A percentile compares a stretch with the other conserved stretches of the same genome.
These are phyloP conservation scores for Cairina moschata DNA, from an alignment of 2,113 vertebrate species.

Conservation along the genomic window DNA sequence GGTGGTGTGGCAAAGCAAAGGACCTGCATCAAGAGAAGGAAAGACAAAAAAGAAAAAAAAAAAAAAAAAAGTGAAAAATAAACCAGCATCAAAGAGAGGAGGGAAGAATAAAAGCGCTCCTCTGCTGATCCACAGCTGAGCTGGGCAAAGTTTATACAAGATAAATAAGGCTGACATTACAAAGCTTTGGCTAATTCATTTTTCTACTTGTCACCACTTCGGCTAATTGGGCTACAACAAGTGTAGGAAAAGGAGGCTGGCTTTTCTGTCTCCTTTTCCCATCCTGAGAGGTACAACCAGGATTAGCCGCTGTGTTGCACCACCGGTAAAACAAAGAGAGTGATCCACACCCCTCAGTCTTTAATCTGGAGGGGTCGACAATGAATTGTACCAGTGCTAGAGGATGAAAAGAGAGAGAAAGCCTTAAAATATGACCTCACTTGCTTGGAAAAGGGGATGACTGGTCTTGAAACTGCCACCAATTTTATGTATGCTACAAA, in stretches of 20 bases:
- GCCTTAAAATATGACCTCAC: neutral
- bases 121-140: slow-evolving; percentile 68
- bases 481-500: neutral
- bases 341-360: slow-evolving; percentile 47
- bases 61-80: neutral
- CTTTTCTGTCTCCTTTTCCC: neutral
- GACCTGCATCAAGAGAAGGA: slow-evolving; percentile 4
- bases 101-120: slow-evolving; percentile 13
- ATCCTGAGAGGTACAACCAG: slow-evolving; percentile 1
- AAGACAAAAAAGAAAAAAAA: neutral
- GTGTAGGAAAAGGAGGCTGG: slow-evolving; percentile 16
- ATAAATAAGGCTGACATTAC: slow-evolving; percentile 68
- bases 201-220: slow-evolving; percentile 60
- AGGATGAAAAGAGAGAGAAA: neutral
- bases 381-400: slow-evolving; percentile 27
- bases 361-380: slow-evolving; percentile 47
- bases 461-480: neutral
- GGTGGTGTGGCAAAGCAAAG: neutral
- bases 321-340: slow-evolving; percentile 31
- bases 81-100: slow-evolving; percentile 37
- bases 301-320: slow-evolving; percentile 45
- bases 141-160: slow-evolving; percentile 67
- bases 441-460: neutral
- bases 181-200: slow-evolving; percentile 63
- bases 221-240: slow-evolving; percentile 73